A percentile compares a stretch with the other conserved stretches of the same genome.
Conservation (phyloP, 1,140 invertebrate species). For the Drosophila eugracilis region DNA sequence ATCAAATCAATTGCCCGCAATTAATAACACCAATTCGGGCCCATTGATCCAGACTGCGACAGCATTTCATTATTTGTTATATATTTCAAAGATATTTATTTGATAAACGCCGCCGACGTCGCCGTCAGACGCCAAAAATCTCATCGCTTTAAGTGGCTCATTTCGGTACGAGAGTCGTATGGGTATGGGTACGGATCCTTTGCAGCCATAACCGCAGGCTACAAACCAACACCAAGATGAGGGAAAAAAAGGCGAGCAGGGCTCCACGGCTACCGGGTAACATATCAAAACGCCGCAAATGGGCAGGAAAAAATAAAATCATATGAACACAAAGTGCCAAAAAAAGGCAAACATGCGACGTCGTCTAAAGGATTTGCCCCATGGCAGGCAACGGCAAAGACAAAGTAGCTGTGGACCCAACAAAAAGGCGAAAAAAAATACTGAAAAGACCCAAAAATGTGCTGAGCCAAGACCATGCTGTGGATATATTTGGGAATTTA, state of each 20-base stretch:
- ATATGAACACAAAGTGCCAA: conserved; percentile 62
- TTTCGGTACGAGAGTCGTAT: conserved; percentile 46
- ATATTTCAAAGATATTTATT: conserved; percentile 81
- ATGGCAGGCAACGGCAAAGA: conserved; percentile 68
- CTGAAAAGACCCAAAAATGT: conserved; percentile 40
- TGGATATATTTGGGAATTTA: conserved; percentile 72
- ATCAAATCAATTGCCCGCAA: conserved; percentile 75
- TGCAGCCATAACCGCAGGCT: conserved; percentile 63
- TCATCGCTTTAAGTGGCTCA: conserved; percentile 82
- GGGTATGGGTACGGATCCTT: conserved; percentile 13
- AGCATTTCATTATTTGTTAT: conserved; percentile 82
- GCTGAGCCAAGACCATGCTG: conserved; percentile 29
- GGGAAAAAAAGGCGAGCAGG: conserved; percentile 21
- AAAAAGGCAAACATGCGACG: conserved; percentile 76
- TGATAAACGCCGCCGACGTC: conserved; percentile 76
- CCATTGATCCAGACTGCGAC: conserved; percentile 53
- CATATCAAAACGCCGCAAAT: conserved; percentile 81
- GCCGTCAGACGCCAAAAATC: conserved; percentile 78
- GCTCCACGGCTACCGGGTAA: conserved; percentile 71
- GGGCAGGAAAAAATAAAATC: conserved; percentile 75
- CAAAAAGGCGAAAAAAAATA: conserved; percentile 23
- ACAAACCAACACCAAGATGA: conserved; percentile 59
- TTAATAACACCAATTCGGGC: conserved; percentile 74
- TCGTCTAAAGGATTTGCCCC: conserved; percentile 77
- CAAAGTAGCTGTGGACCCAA: conserved; percentile 61